These are phyloP conservation scores for Liopterus haemorrhoidalis DNA, from an alignment of 2,888 invertebrate species.

Conservation along the genomic window DNA sequence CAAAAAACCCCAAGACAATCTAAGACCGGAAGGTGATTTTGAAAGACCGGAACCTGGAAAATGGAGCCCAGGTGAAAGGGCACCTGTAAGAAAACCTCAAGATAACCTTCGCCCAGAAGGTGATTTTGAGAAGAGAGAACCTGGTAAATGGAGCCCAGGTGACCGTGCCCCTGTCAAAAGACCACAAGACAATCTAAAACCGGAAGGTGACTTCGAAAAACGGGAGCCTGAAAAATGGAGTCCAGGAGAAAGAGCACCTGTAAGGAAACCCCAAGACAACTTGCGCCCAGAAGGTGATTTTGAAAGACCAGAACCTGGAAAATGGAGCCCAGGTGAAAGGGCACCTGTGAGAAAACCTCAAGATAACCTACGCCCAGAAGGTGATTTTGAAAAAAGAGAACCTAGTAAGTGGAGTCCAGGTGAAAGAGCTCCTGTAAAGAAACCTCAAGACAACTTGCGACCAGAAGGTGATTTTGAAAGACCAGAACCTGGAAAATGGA, in stretches of 20 bases:
- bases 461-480: constrained; percentile 47
- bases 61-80: constrained; percentile 51
- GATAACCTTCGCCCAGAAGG: constrained; percentile 59
- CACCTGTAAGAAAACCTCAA: constrained; percentile 51
- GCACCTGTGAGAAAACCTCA: constrained; percentile 43
- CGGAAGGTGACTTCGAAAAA: constrained; percentile 49
- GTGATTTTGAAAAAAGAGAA: constrained; percentile 43
- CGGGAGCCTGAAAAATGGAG: constrained; percentile 41
- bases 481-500: constrained; percentile 32
- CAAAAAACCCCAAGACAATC: constrained; percentile 48
- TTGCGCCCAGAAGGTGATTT: constrained; percentile 49
- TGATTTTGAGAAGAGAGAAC: constrained; percentile 48
- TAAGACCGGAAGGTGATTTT: constrained; percentile 52
- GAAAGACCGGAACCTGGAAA: constrained; percentile 44
- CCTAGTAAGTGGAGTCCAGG: constrained; percentile 42
- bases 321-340: constrained; percentile 45
- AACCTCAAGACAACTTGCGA: constrained; percentile 52
- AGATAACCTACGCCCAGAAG: constrained; percentile 49
- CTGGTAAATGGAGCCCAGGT: constrained; percentile 43
- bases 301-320: constrained; percentile 37
- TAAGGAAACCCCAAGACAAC: constrained; percentile 47
- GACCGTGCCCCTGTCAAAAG: constrained; percentile 44
- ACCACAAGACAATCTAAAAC: constrained; percentile 46
- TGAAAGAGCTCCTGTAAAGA: constrained; percentile 45
- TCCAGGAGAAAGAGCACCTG: constrained; percentile 45